Evolutionary conservation across 1,140 invertebrate genomes (phyloP), one percentile per base, ranked within the genome.

Genomic region (Maconellicoccus hirsutus): DNA sequence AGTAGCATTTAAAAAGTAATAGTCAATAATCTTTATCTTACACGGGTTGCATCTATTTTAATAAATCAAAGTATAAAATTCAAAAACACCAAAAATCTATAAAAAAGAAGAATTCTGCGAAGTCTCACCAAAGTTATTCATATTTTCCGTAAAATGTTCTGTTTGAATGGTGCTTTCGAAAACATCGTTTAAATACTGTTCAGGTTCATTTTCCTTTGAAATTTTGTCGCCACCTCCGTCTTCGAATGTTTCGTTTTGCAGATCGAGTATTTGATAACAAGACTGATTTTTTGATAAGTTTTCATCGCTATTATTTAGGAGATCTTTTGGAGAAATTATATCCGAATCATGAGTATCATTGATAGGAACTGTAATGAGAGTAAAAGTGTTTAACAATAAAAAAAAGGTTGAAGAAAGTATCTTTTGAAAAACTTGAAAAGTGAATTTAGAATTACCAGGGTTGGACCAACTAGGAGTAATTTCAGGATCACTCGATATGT

Each of bases 401-500:
- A 33, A 33, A 6, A 3, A 6, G 4, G 12, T 33, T 33, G 12
- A 33, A 33, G 12, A 33, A 12, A 33, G 3, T 12, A 33, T 6
- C 29, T 33, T 12, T 33, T 12, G 29, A 33, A 33, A 12, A 33
- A 33, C 12, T 33, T 33, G 3, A 12, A 33, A 12, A 33, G 12
- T 33, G 29, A 6, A 33, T 33, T 33, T 33, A 3, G 12, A 3
- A 33, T 33, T n/a, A n/a, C n/a, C n/a, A n/a, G n/a, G n/a, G n/a
- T n/a, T n/a, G n/a, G n/a, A n/a, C n/a, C n/a, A 52, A 52, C 3
- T 52, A 52, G 10, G n/a, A 6, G 16, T 16, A 2, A 16, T 8
- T 52, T 66, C 21, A 23, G 25, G 25, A 66, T 23, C 61, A 8
- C 2, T 23, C 22, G 74, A 71, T 2, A 75, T n/a, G 16, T 74